Evolutionary conservation across 2,888 invertebrate genomes (phyloP).

Genomic region (Aromia moschata): DNA sequence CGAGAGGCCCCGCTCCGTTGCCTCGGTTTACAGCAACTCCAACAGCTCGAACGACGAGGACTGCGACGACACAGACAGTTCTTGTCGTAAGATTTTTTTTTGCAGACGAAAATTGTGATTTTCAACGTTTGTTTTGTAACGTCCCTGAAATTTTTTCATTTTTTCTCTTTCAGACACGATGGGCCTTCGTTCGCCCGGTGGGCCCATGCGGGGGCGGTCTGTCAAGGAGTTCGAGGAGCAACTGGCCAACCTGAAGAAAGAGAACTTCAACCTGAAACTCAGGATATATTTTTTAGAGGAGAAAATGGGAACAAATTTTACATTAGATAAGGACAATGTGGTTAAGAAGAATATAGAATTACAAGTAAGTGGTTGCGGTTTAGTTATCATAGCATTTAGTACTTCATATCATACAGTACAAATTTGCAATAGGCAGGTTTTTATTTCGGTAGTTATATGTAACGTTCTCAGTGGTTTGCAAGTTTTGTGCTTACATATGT

Average conservation of each 20-base stretch:
- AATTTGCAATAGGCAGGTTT: too few relatives aligned
- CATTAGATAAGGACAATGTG: conserved; percentile 72
- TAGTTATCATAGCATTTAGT: too few relatives aligned
- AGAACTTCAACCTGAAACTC: conserved; percentile 92
- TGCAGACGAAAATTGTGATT: too few relatives aligned
- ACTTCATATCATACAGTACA: too few relatives aligned
- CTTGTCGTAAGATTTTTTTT: conserved; percentile 20
- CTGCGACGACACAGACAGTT: conserved; percentile 39
- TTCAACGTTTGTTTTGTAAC: not conserved
- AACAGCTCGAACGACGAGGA: conserved; percentile 43
- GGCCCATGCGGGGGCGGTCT: conserved; percentile 66
- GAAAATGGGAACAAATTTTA: conserved; percentile 74
- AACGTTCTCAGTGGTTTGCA: too few relatives aligned
- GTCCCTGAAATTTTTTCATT: conserved; percentile 14
- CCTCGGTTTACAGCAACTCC: conserved; percentile 35
- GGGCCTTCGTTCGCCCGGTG: conserved; percentile 54
- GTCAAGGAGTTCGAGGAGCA: conserved; percentile 93
- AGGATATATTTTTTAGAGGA: conserved; percentile 92
- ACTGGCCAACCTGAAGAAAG: conserved; percentile 81
- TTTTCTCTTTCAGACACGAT: conserved; percentile 50
- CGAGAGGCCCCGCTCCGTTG: conserved; percentile 32
- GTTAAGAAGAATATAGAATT: conserved; percentile 75
- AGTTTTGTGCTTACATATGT: too few relatives aligned
- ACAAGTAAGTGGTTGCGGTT: conserved; percentile 68
- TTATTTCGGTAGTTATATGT: too few relatives aligned